Percentiles rank a stretch among this genome's conserved stretches.
Conservation (phyloP, 2,113 vertebrate species). For the Bos javanicus region DNA sequence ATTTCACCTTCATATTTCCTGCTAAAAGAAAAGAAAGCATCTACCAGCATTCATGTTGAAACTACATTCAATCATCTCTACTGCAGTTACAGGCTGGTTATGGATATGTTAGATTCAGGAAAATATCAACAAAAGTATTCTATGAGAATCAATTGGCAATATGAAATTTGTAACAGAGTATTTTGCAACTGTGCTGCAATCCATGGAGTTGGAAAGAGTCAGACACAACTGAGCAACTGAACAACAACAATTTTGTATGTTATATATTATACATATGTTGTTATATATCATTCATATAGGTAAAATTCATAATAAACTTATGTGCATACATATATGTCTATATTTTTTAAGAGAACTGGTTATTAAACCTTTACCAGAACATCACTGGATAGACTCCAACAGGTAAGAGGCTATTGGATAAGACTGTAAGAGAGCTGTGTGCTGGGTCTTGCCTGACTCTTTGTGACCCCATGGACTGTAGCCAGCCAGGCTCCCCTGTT, state of each 20-base stretch:
- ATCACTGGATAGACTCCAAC: neutral
- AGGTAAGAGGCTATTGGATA: neutral
- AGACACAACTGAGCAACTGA: neutral
- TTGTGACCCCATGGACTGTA: neutral
- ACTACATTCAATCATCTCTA: neutral
- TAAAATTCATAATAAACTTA: neutral
- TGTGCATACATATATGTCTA: no score
- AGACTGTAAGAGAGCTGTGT: neutral
- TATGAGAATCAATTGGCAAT: neutral
- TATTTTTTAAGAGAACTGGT: neutral
- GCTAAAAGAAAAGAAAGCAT: neutral
- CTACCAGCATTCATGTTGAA: neutral
- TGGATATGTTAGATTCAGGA: neutral
- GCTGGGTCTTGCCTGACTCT: neutral
- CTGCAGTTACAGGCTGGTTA: neutral
- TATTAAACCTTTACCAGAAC: neutral
- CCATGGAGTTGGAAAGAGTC: neutral
- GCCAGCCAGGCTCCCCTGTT: neutral
- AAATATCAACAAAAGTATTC: neutral
- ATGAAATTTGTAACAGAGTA: neutral
- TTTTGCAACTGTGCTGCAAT: neutral
- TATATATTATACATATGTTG: neutral
- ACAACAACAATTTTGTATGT: neutral
- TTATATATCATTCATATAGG: neutral
- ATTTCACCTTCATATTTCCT: neutral